Conservation (phyloP, 2,888 invertebrate species). For the Drosophila differens region DNA sequence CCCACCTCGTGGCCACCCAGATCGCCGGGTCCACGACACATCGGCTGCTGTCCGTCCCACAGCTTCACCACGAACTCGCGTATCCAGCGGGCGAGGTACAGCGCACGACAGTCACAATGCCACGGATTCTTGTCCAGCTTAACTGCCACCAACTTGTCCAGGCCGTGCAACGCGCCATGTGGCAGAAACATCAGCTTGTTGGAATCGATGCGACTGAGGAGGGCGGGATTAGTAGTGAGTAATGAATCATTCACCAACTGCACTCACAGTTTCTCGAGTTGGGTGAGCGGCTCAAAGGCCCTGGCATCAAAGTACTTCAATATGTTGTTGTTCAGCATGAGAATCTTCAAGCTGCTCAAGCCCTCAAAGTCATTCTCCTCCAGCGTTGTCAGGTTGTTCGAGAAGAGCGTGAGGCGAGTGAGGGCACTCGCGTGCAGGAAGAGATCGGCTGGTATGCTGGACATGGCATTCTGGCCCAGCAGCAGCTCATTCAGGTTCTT, state of each 20-base stretch:
- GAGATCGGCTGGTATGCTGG: conserved; percentile 85
- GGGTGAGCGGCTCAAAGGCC: conserved; percentile 85
- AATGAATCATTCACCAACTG: background rate
- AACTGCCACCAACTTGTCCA: conserved; percentile 87
- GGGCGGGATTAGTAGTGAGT: background rate
- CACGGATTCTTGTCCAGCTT: conserved; percentile 89
- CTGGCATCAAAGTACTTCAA: conserved; percentile 85
- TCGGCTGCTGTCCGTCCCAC: conserved; percentile 86
- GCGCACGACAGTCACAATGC: conserved; percentile 88
- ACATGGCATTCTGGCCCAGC: conserved; percentile 87
- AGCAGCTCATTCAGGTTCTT: conserved; percentile 86
- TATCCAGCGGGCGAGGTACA: conserved; percentile 88
- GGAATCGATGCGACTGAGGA: conserved; percentile 87
- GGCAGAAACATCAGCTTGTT: conserved; percentile 89
- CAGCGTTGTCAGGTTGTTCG: conserved; percentile 86
- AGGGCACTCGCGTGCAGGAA: conserved; percentile 86
- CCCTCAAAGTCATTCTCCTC: conserved; percentile 86
- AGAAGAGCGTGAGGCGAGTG: conserved; percentile 87
- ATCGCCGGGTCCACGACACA: conserved; percentile 86
- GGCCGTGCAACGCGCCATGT: conserved; percentile 87
- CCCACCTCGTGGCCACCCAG: conserved; percentile 86
- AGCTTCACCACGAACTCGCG: conserved; percentile 86
- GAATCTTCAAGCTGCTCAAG: conserved; percentile 85
- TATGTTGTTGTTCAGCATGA: conserved; percentile 88
- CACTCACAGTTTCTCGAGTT: conserved; percentile 86